Conservation (phyloP, 2,888 invertebrate genomes). For the Strigamia crassipes region DNA sequence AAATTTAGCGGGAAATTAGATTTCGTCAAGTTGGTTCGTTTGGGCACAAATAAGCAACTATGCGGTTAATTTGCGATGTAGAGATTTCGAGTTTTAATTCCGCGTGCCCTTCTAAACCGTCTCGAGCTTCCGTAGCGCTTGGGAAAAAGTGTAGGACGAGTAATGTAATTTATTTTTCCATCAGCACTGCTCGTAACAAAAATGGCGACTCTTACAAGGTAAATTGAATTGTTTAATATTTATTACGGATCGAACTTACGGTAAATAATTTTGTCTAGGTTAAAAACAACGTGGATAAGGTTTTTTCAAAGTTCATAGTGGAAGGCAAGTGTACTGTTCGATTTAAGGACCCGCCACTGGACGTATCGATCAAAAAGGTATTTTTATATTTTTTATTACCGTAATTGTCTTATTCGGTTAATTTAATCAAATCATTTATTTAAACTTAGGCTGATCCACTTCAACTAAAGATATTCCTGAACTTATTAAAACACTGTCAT, state of each 20-base stretch:
- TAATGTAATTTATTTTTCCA: neutral
- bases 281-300: neutral
- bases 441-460: constrained; percentile 56
- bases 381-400: constrained; percentile 2
- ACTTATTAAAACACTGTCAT: constrained; percentile 53
- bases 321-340: neutral
- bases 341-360: neutral
- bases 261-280: too few species aligned
- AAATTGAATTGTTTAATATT: neutral
- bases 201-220: neutral
- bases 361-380: neutral
- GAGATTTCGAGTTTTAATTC: neutral
- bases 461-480: constrained; percentile 56
- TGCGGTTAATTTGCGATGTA: neutral
- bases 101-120: neutral
- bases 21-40: too few species aligned
- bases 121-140: neutral
- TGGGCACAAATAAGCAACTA: neutral
- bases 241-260: too few species aligned
- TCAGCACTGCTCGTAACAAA: neutral
- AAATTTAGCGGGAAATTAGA: too few species aligned
- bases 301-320: neutral
- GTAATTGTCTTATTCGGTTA: too few species aligned
- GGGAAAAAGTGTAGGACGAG: neutral
- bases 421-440: neutral